Conservation (phyloP, 2,888 invertebrate species). For the Papilio gigon region DNA sequence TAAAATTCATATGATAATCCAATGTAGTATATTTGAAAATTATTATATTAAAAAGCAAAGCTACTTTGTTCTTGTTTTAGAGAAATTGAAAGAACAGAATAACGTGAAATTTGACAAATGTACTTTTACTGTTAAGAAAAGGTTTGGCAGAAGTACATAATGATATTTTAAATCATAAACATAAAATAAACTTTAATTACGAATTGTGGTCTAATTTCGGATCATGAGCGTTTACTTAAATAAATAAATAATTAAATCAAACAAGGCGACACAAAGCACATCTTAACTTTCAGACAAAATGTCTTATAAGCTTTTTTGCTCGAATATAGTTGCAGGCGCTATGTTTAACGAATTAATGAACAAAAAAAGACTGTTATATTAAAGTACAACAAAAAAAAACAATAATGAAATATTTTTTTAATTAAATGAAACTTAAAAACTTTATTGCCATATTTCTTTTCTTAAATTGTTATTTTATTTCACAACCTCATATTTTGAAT, state of each 20-base stretch:
- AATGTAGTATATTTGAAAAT: not conserved
- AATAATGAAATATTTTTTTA: not conserved
- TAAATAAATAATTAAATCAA: not conserved
- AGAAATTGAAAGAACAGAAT: too few relatives aligned
- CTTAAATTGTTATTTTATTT: too few relatives aligned
- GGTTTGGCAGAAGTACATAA: too few relatives aligned
- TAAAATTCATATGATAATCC: not conserved
- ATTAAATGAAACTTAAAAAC: not conserved
- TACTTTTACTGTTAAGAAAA: too few relatives aligned
- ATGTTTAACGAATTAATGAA: not conserved
- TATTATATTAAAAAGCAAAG: too few relatives aligned
- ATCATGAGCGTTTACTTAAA: too few relatives aligned
- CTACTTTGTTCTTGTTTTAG: too few relatives aligned
- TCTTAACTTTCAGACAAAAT: not conserved
- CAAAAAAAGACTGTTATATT: not conserved
- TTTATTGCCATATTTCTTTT: not conserved
- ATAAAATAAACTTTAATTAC: too few relatives aligned
- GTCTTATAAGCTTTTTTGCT: not conserved
- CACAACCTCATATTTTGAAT: too few relatives aligned
- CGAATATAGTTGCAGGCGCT: constrained; percentile 10
- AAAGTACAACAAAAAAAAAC: not conserved
- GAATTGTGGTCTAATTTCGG: too few relatives aligned
- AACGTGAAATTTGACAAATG: too few relatives aligned
- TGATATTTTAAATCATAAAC: too few relatives aligned
- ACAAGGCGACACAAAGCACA: not conserved